These are phyloP conservation scores for Drosophila conformis DNA, from an alignment of 2,888 invertebrate species.

Conservation along the genomic window DNA sequence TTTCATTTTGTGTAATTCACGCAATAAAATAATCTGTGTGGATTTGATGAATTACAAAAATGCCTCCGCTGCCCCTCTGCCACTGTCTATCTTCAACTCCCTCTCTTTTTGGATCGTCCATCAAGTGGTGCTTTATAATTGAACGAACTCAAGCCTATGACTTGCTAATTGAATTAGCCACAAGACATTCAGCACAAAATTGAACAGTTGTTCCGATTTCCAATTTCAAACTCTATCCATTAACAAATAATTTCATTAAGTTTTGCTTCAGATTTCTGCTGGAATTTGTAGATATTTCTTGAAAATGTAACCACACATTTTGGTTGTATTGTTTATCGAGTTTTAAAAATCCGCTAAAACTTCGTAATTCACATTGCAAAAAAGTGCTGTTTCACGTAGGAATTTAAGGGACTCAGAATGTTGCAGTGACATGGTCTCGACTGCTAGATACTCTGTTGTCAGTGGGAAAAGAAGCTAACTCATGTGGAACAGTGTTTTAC, in stretches of 20 bases:
- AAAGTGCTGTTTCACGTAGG: slow-evolving; percentile 2
- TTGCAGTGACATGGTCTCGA: neutral
- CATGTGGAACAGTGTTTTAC: neutral
- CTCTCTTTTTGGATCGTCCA: slow-evolving; percentile 25
- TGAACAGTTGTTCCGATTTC: slow-evolving; percentile 18
- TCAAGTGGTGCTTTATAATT: slow-evolving; percentile 57
- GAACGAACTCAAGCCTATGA: slow-evolving; percentile 48
- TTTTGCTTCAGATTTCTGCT: neutral
- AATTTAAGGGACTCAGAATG: neutral
- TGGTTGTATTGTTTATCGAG: neutral
- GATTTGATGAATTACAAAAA: slow-evolving; percentile 44
- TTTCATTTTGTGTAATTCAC: slow-evolving; percentile 72
- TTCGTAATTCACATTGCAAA: neutral
- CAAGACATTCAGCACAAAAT: slow-evolving; percentile 14
- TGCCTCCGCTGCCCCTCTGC: neutral
- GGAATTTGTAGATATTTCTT: neutral
- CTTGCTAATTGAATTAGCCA: slow-evolving; percentile 53
- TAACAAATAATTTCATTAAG: slow-evolving; percentile 19
- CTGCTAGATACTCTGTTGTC: slow-evolving; percentile 1
- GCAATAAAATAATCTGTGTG: slow-evolving; percentile 71
- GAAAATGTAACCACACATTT: neutral
- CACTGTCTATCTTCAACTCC: neutral
- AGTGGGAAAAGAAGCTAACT: too few relatives aligned
- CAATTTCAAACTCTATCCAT: slow-evolving; percentile 10
- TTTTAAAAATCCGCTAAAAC: neutral